Conservation (phyloP, 2,797 vertebrate species). For the Odontamblyopus lacepedii region DNA sequence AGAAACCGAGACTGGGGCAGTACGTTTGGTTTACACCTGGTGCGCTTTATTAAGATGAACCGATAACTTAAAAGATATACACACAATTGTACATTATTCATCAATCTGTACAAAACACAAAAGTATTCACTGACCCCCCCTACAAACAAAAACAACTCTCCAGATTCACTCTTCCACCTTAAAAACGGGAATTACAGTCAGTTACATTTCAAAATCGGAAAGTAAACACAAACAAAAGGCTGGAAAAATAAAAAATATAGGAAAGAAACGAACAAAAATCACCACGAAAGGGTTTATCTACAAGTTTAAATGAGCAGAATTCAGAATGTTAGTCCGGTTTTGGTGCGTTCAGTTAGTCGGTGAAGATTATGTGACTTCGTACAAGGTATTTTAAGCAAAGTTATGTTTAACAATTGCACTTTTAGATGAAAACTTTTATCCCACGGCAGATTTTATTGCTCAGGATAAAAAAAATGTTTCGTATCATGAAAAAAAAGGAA, state of each 20-base stretch:
- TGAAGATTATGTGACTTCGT: neutral
- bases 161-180: slow-evolving; percentile 47
- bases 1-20: neutral
- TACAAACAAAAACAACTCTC: slow-evolving; percentile 16
- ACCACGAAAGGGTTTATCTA: slow-evolving; percentile 45
- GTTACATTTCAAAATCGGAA: slow-evolving; percentile 55
- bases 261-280: slow-evolving; percentile 44
- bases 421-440: neutral
- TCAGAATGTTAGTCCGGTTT: neutral
- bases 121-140: slow-evolving; percentile 53
- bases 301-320: neutral
- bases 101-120: slow-evolving; percentile 78
- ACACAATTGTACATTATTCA: slow-evolving; percentile 76
- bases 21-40: slow-evolving; percentile 67
- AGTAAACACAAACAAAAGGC: slow-evolving; percentile 46
- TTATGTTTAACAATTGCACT: neutral
- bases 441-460: neutral
- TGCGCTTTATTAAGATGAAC: slow-evolving; percentile 79
- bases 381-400: neutral
- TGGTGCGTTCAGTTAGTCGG: neutral
- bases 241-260: slow-evolving; percentile 40
- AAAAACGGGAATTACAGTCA: slow-evolving; percentile 72
- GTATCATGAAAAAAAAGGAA: neutral
- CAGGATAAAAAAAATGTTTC: neutral
- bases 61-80: slow-evolving; percentile 77